Evolutionary conservation across 2,888 invertebrate genomes (phyloP).

Genomic region (Oscheius onirici): DNA sequence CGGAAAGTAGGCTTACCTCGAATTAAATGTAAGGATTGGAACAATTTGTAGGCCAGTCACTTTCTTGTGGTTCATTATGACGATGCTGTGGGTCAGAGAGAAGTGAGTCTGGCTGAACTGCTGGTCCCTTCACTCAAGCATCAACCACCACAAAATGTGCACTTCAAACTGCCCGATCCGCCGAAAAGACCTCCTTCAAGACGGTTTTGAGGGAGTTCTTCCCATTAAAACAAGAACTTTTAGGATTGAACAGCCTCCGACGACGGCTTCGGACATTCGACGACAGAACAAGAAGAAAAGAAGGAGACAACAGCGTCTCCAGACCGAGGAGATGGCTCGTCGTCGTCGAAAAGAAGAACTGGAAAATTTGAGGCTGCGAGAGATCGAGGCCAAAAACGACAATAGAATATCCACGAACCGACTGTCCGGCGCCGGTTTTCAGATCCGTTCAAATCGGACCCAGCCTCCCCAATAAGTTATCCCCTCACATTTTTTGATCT

Average conservation of each 20-base stretch:
- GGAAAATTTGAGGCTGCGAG: background rate
- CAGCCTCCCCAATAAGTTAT: conserved; percentile 6
- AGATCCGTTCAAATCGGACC: conserved; percentile 15
- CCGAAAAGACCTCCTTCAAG: background rate
- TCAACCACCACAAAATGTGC: conserved; percentile 39
- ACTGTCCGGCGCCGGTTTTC: conserved; percentile 30
- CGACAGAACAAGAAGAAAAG: conserved; percentile 38
- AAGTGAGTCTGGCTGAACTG: conserved; percentile 22
- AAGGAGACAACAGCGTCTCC: conserved; percentile 32
- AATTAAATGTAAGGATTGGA: background rate
- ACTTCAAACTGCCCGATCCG: background rate
- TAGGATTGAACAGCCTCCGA: background rate
- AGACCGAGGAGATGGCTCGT: conserved; percentile 21
- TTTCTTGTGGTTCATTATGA: conserved; percentile 37
- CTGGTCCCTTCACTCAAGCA: conserved; percentile 42
- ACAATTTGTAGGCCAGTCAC: conserved; percentile 29
- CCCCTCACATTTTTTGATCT: conserved; percentile 5
- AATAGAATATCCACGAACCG: conserved; percentile 1
- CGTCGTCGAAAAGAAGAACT: conserved; percentile 25
- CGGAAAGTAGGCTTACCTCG: conserved; percentile 47
- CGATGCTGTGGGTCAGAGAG: background rate
- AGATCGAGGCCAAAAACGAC: conserved; percentile 1
- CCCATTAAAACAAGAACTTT: background rate
- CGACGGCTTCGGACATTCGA: background rate
- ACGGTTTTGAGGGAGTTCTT: background rate